Evolutionary conservation across 2,888 invertebrate species (phyloP).

Genomic region (Gnatocerus cornutus): DNA sequence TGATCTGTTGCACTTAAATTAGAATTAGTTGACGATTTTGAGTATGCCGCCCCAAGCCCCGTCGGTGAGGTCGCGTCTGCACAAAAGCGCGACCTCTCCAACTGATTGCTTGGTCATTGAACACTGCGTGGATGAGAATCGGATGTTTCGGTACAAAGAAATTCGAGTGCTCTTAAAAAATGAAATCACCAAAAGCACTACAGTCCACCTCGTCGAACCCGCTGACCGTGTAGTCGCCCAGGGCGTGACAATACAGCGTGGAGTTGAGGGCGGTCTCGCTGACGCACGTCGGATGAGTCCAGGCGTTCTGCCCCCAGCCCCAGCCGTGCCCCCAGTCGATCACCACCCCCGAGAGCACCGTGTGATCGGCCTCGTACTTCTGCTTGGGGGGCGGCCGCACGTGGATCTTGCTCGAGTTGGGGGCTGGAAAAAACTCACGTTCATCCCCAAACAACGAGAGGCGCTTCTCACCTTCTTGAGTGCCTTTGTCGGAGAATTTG

Average conservation of each 20-base stretch:
- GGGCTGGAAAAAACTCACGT: no score
- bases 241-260: slow-evolving; percentile 71
- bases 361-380: slow-evolving; percentile 65
- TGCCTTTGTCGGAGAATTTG: slow-evolving; percentile 68
- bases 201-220: slow-evolving; percentile 83
- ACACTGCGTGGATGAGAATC: slow-evolving; percentile 4
- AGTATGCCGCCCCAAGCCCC: neutral
- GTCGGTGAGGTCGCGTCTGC: neutral
- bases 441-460: no score
- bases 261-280: slow-evolving; percentile 78
- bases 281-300: slow-evolving; percentile 74
- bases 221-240: slow-evolving; percentile 74
- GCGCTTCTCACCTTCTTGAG: no score
- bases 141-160: neutral
- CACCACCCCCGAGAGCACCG: slow-evolving; percentile 66
- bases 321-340: slow-evolving; percentile 82
- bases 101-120: neutral
- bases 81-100: neutral
- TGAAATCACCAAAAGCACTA: slow-evolving; percentile 74
- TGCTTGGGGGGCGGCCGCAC: no score
- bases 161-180: slow-evolving; percentile 55
- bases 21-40: neutral
- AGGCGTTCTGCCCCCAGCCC: slow-evolving; percentile 81
- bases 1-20: neutral
- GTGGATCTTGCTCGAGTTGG: no score